Evolutionary conservation across 2,888 invertebrate genomes (phyloP).

Genomic region (Pristionchus entomophagus): DNA sequence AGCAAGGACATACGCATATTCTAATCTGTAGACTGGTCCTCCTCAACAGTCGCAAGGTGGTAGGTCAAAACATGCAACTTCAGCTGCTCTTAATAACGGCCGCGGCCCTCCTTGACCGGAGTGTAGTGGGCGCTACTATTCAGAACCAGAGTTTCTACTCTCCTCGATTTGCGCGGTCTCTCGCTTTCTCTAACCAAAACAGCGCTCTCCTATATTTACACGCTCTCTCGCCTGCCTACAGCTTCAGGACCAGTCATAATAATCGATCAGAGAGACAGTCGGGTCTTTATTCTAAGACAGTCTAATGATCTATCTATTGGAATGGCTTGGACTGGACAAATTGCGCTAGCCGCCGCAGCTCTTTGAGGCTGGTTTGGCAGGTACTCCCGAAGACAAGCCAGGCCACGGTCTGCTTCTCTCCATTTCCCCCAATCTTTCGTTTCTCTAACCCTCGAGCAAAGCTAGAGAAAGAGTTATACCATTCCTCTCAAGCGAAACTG

Average conservation of each 20-base stretch:
- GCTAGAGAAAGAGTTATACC: no score
- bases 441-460: no score
- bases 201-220: not conserved
- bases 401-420: no score
- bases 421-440: no score
- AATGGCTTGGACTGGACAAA: constrained; percentile 11
- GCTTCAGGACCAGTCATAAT: constrained; percentile 28
- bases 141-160: no score
- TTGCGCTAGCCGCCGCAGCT: not conserved
- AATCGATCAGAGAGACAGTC: constrained; percentile 9
- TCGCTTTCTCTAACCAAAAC: not conserved
- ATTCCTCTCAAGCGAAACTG: not conserved
- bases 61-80: constrained; percentile 15
- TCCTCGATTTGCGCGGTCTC: no score
- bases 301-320: constrained; percentile 20
- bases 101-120: not conserved
- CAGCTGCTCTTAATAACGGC: not conserved
- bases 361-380: constrained; percentile 1
- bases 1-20: no score
- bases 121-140: not conserved
- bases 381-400: no score
- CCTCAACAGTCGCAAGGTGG: not conserved
- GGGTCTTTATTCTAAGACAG: constrained; percentile 16
- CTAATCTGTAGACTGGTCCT: no score
- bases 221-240: not conserved